Percentiles rank a stretch among this genome's conserved stretches.
Conservation (phyloP, 2,888 invertebrate species). For the Coenonympha glycerion region DNA sequence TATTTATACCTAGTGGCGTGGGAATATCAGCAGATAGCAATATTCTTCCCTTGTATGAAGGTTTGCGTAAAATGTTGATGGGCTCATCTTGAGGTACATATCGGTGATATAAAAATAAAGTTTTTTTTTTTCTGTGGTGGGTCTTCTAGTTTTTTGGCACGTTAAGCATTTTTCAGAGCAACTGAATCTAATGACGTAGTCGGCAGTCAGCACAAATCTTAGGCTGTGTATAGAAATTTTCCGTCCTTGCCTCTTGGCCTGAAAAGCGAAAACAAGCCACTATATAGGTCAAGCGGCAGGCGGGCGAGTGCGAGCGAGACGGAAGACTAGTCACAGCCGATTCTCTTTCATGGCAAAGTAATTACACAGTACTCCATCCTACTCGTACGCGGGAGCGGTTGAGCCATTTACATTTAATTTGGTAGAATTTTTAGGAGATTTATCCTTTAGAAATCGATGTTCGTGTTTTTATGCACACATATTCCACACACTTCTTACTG, state of each 20-base stretch:
- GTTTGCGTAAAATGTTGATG: no score
- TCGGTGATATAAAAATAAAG: no score
- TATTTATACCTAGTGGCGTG: no score
- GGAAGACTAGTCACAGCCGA: slow-evolving; percentile 22
- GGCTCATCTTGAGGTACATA: no score
- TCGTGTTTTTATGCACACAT: no score
- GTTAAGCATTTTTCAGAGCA: no score
- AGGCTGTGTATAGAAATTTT: slow-evolving; percentile 20
- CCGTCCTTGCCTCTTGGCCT: slow-evolving; percentile 27
- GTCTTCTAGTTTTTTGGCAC: no score
- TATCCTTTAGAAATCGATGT: neutral
- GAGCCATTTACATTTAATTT: slow-evolving; percentile 23
- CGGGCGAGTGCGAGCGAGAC: slow-evolving; percentile 23
- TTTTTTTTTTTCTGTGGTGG: no score
- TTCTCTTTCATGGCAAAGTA: slow-evolving; percentile 26
- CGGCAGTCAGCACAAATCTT: slow-evolving; percentile 9
- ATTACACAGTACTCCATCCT: slow-evolving; percentile 23
- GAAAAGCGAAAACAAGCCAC: slow-evolving; percentile 30
- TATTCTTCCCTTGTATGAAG: no score
- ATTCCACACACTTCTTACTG: no score
- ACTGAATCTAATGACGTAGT: no score
- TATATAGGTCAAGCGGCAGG: slow-evolving; percentile 31
- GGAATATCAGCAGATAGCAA: no score
- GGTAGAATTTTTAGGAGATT: neutral
- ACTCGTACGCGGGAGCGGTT: slow-evolving; percentile 21